Evolutionary conservation across 2,797 vertebrate species (phyloP).

Genomic region (Trachurus trachurus): DNA sequence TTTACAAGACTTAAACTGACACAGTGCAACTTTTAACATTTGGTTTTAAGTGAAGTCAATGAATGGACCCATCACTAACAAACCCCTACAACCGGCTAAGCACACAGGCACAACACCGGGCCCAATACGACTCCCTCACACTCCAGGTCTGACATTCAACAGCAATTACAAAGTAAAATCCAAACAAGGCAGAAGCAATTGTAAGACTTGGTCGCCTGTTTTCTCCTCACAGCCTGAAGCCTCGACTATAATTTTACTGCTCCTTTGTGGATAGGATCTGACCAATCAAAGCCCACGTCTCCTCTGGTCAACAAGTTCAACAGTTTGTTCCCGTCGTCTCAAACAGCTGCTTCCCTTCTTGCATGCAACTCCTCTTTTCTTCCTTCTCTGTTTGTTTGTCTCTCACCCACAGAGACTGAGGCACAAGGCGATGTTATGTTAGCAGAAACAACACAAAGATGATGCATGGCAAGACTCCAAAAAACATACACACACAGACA

Average conservation of each 20-base stretch:
- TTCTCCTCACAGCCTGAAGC: constrained; percentile 16
- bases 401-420: constrained; percentile 11
- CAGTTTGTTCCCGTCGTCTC: constrained; percentile 35
- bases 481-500: neutral
- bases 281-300: constrained; percentile 42
- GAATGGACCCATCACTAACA: constrained; percentile 44
- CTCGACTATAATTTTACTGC: constrained; percentile 24
- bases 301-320: constrained; percentile 62
- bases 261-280: constrained; percentile 26
- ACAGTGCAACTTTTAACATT: neutral
- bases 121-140: constrained; percentile 49
- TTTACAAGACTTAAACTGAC: neutral
- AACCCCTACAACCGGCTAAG: constrained; percentile 49
- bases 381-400: constrained; percentile 14
- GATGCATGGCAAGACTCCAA: constrained; percentile 33
- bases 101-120: constrained; percentile 47
- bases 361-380: constrained; percentile 2
- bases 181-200: constrained; percentile 14
- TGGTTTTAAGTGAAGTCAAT: constrained; percentile 10
- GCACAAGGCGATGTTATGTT: constrained; percentile 19
- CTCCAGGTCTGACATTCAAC: constrained; percentile 42
- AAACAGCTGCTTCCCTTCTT: constrained; percentile 53
- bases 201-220: constrained; percentile 1
- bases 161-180: constrained; percentile 35
- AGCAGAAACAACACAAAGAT: constrained; percentile 38